A percentile compares a stretch with the other conserved stretches of the same genome.
phyloP scores from a whole-genome alignment of 2,888 invertebrate genomes.

The Campoplex capitator region DNA sequence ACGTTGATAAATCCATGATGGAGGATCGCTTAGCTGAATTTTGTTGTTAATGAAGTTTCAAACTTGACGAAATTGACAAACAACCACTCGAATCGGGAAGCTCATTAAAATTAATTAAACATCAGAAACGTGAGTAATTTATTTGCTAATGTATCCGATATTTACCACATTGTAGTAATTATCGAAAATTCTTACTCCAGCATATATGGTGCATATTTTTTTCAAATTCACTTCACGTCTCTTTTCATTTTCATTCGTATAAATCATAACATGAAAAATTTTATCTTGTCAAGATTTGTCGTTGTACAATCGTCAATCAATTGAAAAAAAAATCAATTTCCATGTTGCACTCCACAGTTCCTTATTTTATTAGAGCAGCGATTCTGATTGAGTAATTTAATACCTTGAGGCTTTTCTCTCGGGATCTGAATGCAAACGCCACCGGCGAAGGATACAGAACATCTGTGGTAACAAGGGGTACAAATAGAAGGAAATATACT shows the following conservation, averaged over 20 bases:
- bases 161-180: not conserved
- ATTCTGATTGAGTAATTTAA: not conserved
- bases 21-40: not conserved
- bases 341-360: not conserved
- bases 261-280: not conserved
- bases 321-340: not conserved
- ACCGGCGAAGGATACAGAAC: not conserved
- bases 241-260: not conserved
- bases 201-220: not conserved
- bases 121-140: not conserved
- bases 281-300: not conserved
- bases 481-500: not conserved
- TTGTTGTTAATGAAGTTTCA: conserved; percentile 4
- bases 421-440: not conserved
- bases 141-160: not conserved
- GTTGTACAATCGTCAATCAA: not conserved
- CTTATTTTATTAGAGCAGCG: not conserved
- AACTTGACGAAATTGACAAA: not conserved
- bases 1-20: not conserved
- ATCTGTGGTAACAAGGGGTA: not conserved
- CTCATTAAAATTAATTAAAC: not conserved
- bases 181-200: not conserved
- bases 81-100: not conserved
- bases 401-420: not conserved
- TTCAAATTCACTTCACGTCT: not conserved